These are phyloP conservation scores for Dufourea novaeangliae DNA, from an alignment of 1,140 invertebrate genomes.

Conservation along the genomic window DNA sequence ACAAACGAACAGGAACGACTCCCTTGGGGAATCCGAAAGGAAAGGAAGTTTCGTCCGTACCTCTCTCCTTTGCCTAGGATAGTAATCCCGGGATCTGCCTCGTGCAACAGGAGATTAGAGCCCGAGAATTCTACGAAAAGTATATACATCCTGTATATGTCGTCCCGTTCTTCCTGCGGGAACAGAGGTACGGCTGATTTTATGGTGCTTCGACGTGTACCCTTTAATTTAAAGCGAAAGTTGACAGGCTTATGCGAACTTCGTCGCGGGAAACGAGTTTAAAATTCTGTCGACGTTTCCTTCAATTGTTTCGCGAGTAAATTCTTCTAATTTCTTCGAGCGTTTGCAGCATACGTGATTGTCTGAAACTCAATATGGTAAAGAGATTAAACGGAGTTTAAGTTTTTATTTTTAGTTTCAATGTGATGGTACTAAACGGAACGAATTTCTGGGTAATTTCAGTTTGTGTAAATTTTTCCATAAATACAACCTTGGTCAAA, in stretches of 20 bases:
- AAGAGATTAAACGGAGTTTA: no score
- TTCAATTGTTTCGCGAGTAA: neutral
- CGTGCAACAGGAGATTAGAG: constrained; percentile 63
- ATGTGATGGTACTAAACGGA: no score
- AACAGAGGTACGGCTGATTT: constrained; percentile 9
- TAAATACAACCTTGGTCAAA: no score
- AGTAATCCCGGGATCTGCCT: constrained; percentile 5
- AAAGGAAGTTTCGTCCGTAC: constrained; percentile 23
- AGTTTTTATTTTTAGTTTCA: no score
- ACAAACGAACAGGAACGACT: constrained; percentile 50
- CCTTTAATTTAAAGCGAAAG: neutral
- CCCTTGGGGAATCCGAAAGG: constrained; percentile 36
- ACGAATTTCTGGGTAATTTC: no score
- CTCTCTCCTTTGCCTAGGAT: constrained; percentile 12
- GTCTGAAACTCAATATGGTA: no score
- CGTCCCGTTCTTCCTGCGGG: neutral
- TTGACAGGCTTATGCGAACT: constrained; percentile 3
- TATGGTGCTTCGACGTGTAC: neutral
- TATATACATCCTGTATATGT: constrained; percentile 31
- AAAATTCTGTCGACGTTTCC: neutral
- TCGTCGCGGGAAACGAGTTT: neutral
- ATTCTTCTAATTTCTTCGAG: no score
- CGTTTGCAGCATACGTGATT: no score
- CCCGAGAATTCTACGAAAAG: constrained; percentile 43
- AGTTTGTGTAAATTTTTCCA: no score